These are phyloP conservation scores for Microtus montanus DNA, from an alignment of 2,113 vertebrate genomes.

Conservation along the genomic window DNA sequence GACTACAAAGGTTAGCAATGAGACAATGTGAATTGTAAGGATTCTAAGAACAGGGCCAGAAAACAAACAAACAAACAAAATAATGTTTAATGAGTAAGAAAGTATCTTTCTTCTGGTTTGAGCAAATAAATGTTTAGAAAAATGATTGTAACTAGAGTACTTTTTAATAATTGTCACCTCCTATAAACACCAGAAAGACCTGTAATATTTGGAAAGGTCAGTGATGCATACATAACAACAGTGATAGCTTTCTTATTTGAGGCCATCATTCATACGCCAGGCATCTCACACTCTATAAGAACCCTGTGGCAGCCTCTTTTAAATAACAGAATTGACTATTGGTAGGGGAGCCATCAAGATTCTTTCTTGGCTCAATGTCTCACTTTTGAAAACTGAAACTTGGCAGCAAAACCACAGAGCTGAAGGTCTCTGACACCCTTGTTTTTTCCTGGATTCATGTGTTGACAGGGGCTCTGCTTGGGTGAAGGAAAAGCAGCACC, in stretches of 20 bases:
- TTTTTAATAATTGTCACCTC: neutral
- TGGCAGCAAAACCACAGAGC: neutral
- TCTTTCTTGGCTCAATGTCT: neutral
- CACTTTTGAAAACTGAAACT: neutral
- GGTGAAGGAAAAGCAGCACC: neutral
- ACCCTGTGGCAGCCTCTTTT: neutral
- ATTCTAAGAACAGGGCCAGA: fast-evolving
- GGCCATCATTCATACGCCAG: neutral
- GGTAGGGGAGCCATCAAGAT: neutral
- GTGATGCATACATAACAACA: neutral
- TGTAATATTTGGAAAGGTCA: neutral
- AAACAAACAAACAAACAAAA: neutral
- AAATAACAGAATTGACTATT: neutral
- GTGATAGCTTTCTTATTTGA: neutral
- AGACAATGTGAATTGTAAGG: neutral
- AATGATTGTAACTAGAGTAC: neutral
- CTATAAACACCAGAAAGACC: neutral
- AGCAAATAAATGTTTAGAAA: neutral
- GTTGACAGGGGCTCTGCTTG: neutral
- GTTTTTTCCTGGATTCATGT: neutral
- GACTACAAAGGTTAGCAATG: neutral
- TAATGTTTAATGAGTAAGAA: neutral
- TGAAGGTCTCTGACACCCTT: neutral
- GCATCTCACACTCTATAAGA: neutral
- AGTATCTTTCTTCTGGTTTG: neutral